Evolutionary conservation across 2,797 vertebrate species (phyloP), one percentile per base, ranked within the genome.

Genomic region (Silurus lanzhouensis): DNA sequence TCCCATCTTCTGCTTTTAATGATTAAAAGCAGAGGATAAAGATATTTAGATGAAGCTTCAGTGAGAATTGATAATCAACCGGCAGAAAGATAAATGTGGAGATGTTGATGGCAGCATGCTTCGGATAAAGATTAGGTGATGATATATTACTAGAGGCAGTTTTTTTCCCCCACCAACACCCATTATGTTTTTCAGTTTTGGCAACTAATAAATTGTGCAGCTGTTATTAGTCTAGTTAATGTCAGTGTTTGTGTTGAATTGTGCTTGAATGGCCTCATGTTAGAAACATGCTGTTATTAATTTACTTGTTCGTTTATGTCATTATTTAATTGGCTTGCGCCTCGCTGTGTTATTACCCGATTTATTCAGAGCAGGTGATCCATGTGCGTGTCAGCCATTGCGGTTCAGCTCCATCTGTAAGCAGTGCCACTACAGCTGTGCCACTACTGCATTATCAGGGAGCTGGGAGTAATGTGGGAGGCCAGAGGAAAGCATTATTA

Each of bases 131-230:
- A 86, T 91, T 88, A 89, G 90, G 88, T 84, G 86, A 88, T 86
- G 84, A 64, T 90, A 87, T 92, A 91, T 85, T 90, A 89, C 88
- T 89, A 89, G 82, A 84, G 87, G 88, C 89, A 88, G 86, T 9
- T 38, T n/a, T 15, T 48, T 82, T 44, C 67, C 75, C 88, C 88
- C 91, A 91, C 91, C 91, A 92, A 87, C 87, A 91, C 87, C 88
- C 83, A 74, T 92, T 93, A 91, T 87, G 86, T 90, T 87, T 22
- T 81, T 31, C 31, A 55, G 76, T 87, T 88, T 84, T 88, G 91
- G 89, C 90, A 88, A 86, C 83, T 90, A 89, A 89, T 93, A 93
- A 93, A 93, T 70, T 88, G 87, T 88, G 86, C 91, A 90, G 88
- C 91, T 92, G 88, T 84, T 92, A 88, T 92, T 91, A 92, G 90